Conservation (phyloP, 30 jellyfish, hydroid and myxozoan species). For the Chironex yamaguchii region DNA sequence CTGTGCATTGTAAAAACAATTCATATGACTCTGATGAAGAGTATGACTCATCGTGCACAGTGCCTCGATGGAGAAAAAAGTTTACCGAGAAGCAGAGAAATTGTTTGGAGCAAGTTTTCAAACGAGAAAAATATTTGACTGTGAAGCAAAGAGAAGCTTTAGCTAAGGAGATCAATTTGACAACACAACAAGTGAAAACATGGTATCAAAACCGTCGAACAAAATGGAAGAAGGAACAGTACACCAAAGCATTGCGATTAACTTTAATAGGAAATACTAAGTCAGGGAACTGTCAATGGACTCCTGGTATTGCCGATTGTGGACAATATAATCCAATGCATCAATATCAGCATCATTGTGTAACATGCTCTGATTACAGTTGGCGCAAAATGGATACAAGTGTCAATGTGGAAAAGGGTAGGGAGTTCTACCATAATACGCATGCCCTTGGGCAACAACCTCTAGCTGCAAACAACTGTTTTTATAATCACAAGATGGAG, state of each 20-base stretch:
- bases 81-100: slow-evolving; percentile 50
- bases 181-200: slow-evolving; percentile 71
- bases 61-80: slow-evolving; percentile 58
- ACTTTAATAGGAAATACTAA: no score
- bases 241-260: slow-evolving; percentile 11
- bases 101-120: slow-evolving; percentile 57
- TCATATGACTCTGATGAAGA: not conserved
- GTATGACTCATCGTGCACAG: not conserved
- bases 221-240: slow-evolving; percentile 60
- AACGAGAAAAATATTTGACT: slow-evolving; percentile 57
- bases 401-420: no score
- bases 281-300: no score
- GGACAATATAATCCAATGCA: no score
- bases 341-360: not conserved
- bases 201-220: slow-evolving; percentile 83
- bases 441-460: no score
- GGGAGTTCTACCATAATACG: no score
- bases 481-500: no score
- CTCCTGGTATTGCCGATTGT: no score
- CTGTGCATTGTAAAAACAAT: no score
- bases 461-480: no score
- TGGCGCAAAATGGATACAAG: no score
- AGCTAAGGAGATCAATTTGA: slow-evolving; percentile 47
- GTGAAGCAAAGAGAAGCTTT: slow-evolving; percentile 63
- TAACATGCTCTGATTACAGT: no score